phyloP scores from a whole-genome alignment of 2,113 vertebrate genomes.

The Caranx ignobilis region DNA sequence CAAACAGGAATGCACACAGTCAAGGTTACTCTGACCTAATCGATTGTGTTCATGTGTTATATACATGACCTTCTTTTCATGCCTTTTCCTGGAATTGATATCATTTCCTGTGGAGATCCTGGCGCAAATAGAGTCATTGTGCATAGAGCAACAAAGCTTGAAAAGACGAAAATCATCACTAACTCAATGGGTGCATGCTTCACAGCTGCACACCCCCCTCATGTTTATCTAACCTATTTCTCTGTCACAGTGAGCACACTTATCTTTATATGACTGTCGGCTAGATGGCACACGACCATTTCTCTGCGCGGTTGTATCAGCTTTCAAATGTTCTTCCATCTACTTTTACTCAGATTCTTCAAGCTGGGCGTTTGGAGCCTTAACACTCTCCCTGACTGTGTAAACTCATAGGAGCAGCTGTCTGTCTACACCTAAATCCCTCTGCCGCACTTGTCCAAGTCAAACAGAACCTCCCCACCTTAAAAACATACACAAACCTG shows the following conservation, averaged over 20 bases:
- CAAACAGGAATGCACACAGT: slow-evolving; percentile 9
- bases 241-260: slow-evolving; percentile 26
- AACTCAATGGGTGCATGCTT: slow-evolving; percentile 29
- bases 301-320: slow-evolving; percentile 7
- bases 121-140: slow-evolving; percentile 56
- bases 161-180: slow-evolving; percentile 31
- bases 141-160: slow-evolving; percentile 31
- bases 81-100: slow-evolving; percentile 76
- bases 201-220: slow-evolving; percentile 1
- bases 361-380: slow-evolving; percentile 10
- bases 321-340: slow-evolving; percentile 16
- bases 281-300: not conserved
- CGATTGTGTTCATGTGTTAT: slow-evolving; percentile 54
- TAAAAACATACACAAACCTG: slow-evolving; percentile 68
- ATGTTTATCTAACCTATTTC: slow-evolving; percentile 39
- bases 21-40: slow-evolving; percentile 56
- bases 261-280: slow-evolving; percentile 14
- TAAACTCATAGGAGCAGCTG: slow-evolving; percentile 42
- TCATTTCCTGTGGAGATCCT: slow-evolving; percentile 54
- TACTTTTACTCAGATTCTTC: slow-evolving; percentile 57
- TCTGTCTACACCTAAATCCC: slow-evolving; percentile 62
- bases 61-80: slow-evolving; percentile 62
- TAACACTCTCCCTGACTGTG: slow-evolving; percentile 40
- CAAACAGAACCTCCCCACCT: slow-evolving; percentile 54
- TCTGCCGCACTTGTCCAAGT: slow-evolving; percentile 31